A percentile compares a stretch with the other conserved stretches of the same genome.
Evolutionary conservation across 92 coral and sea anemone genomes (phyloP).

Genomic region (Epizoanthus rinbou): DNA sequence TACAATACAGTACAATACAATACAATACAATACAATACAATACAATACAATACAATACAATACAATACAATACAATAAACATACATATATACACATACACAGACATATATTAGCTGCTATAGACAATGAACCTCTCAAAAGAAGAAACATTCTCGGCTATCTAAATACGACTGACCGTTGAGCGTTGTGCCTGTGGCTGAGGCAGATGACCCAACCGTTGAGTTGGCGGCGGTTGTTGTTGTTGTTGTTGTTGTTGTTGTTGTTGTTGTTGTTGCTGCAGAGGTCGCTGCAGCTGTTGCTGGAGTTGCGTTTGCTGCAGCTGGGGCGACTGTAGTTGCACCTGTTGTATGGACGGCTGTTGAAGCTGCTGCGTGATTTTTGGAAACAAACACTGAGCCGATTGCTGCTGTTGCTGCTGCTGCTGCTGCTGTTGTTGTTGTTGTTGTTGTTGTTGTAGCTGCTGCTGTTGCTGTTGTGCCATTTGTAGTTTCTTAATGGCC

Average conservation of each 20-base stretch:
- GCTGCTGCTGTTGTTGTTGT: conserved; percentile 74
- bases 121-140: too few species aligned
- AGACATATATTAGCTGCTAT: too few species aligned
- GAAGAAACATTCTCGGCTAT: too few species aligned
- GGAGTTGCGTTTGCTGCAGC: conserved; percentile 68
- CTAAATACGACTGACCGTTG: conserved; percentile 7
- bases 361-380: conserved; percentile 33
- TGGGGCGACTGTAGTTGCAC: conserved; percentile 42
- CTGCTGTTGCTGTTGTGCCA: conserved; percentile 52
- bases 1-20: too few species aligned
- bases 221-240: conserved; percentile 68
- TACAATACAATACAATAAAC: too few species aligned
- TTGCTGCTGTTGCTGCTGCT: conserved; percentile 71
- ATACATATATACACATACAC: too few species aligned
- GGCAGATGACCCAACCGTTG: conserved; percentile 82
- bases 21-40: too few species aligned
- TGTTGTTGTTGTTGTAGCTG: conserved; percentile 68
- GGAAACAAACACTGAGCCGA: conserved; percentile 43
- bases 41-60: too few species aligned
- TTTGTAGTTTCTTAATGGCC: conserved; percentile 8
- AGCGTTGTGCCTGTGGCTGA: conserved; percentile 39
- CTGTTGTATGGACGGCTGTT: conserved; percentile 52
- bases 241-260: conserved; percentile 40
- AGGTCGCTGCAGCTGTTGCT: conserved; percentile 42
- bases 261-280: conserved; percentile 51